phyloP scores from a whole-genome alignment of 2,888 invertebrate genomes.

The Pelosia muscerda region DNA sequence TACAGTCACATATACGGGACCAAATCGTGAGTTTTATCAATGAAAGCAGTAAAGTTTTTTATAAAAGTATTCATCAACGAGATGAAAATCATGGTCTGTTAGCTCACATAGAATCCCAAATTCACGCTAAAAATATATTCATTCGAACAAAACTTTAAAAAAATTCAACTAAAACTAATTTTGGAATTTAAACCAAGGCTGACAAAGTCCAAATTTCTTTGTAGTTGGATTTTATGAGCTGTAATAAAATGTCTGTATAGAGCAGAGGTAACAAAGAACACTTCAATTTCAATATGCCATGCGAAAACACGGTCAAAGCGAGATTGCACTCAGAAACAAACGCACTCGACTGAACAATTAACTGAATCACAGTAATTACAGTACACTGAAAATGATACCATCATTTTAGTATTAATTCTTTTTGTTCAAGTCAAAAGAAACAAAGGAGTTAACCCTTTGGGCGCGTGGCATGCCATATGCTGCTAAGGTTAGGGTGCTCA shows the following conservation, averaged over 20 bases:
- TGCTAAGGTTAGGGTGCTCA: conserved; percentile 58
- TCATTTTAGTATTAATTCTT: conserved; percentile 72
- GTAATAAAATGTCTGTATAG: conserved; percentile 54
- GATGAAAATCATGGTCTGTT: conserved; percentile 63
- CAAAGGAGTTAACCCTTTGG: conserved; percentile 77
- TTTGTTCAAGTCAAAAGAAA: conserved; percentile 69
- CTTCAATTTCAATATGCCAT: conserved; percentile 80
- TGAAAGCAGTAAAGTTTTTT: conserved; percentile 27
- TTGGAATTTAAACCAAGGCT: conserved; percentile 36
- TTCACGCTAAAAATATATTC: conserved; percentile 50
- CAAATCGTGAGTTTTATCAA: conserved; percentile 18
- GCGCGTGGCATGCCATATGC: conserved; percentile 79
- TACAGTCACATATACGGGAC: conserved; percentile 33
- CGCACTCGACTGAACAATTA: conserved; percentile 77
- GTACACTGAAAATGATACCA: conserved; percentile 81
- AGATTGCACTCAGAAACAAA: conserved; percentile 75
- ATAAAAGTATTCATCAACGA: conserved; percentile 60
- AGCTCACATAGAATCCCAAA: conserved; percentile 56
- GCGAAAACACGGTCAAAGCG: conserved; percentile 82
- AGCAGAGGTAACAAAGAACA: conserved; percentile 60
- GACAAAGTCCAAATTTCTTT: conserved; percentile 51
- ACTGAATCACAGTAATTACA: conserved; percentile 82
- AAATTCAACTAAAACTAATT: conserved; percentile 37
- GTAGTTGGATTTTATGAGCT: conserved; percentile 42
- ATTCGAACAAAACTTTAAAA: conserved; percentile 41